Evolutionary conservation across 2,113 vertebrate species (phyloP), one percentile per base, ranked within the genome.

Genomic region (Proteles cristata): DNA sequence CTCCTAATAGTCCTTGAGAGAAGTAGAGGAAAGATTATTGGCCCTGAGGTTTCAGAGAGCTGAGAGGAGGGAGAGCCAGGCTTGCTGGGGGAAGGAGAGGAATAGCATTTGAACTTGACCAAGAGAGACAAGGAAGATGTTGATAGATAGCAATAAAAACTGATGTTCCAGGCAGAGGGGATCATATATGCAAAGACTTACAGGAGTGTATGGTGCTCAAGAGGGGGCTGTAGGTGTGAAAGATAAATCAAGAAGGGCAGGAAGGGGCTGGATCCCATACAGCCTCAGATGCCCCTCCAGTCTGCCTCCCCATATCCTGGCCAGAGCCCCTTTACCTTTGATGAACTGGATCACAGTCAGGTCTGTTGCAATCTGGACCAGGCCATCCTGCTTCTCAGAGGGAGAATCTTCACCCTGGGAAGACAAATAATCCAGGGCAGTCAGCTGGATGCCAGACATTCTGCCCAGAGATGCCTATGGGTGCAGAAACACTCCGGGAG

Each of bases 331-430:
- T 99, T 98, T 90, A 99, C 99, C 99, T 99, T 99, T 99, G 93
- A 99, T 98, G 99, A 99, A 99, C 97, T 99, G 96, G 11, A 33
- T 0, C 0, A 99, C 97, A 0, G 99, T 98, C 11, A 98, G 94
- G 96, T 98, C 91, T 26, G 95, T 77, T 25, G 94, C 95, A 21
- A 98, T 79, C 88, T 96, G 96, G 15, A 77, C n/a, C 43, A 82
- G 26, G 74, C 81, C 85, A 48, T 73, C 55, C n/a, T 95, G 66
- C 79, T 97, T 97, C 71, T 97, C 82, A 48, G 84, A 69, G 28
- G 58, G 15, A 33, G 68, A 11, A 0, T 76, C 93, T 4, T 39
- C 53, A 97, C 69, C 97, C 99, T 99, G 97, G 43, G 92, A 92
- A 98, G 73, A 98, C 84, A 97, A 0, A 5, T 1, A 96, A 82